Evolutionary conservation across 2,888 invertebrate genomes (phyloP).

Genomic region (Copidosoma aretas): DNA sequence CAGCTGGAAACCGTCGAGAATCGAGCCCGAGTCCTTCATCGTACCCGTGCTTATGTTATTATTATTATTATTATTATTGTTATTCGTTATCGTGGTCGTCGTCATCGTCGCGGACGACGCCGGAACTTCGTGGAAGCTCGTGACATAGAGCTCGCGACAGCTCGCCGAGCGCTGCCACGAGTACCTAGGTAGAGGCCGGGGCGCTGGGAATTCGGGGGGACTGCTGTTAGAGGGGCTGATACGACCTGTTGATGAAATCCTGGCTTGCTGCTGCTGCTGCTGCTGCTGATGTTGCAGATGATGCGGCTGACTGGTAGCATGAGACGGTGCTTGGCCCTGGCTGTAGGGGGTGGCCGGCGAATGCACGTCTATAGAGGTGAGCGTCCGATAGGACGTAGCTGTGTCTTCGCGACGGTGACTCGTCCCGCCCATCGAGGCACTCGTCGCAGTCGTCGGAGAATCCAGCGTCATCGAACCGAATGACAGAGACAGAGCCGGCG

Average conservation of each 20-base stretch:
- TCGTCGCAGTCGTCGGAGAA: constrained; percentile 81
- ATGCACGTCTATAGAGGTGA: constrained; percentile 67
- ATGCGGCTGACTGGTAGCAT: constrained; percentile 50
- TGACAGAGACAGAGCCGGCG: constrained; percentile 66
- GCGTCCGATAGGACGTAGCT: constrained; percentile 69
- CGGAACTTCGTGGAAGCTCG: constrained; percentile 70
- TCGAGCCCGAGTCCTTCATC: constrained; percentile 38
- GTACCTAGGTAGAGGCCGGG: constrained; percentile 63
- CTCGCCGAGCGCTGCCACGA: constrained; percentile 82
- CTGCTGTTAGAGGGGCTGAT: constrained; percentile 64
- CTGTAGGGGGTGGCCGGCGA: constrained; percentile 61
- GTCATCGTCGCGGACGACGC: no score
- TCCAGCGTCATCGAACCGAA: constrained; percentile 75
- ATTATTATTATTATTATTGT: no score
- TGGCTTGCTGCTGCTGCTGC: constrained; percentile 51
- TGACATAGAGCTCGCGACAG: constrained; percentile 82
- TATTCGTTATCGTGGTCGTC: no score
- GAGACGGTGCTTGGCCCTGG: constrained; percentile 63
- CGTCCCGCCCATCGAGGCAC: constrained; percentile 66
- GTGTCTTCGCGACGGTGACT: constrained; percentile 70
- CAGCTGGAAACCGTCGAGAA: constrained; percentile 53
- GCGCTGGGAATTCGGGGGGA: constrained; percentile 61
- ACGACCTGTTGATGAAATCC: constrained; percentile 63
- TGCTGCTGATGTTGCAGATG: no score
- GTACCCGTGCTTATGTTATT: neutral